Evolutionary conservation across 1,140 invertebrate genomes (phyloP).

Genomic region (Drosophila ambigua): DNA sequence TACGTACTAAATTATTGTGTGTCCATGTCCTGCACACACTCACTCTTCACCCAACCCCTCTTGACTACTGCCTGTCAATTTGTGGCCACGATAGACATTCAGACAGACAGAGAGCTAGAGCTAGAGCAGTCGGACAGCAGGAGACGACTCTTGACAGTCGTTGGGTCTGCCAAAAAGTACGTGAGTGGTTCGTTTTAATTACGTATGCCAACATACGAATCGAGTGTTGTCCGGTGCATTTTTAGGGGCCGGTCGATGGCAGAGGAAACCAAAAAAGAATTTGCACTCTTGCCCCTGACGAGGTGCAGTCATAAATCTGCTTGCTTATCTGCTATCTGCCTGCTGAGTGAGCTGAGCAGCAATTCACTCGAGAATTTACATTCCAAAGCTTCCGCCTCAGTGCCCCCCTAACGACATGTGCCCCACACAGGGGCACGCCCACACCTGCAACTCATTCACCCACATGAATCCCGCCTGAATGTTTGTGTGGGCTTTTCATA

Average conservation of each 20-base stretch:
- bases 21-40: conserved; percentile 46
- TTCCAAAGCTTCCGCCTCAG: conserved; percentile 60
- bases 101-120: not conserved
- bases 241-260: conserved; percentile 31
- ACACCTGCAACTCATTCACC: too few relatives aligned
- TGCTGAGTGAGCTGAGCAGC: conserved; percentile 41
- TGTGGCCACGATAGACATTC: conserved; percentile 44
- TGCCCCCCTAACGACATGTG: conserved; percentile 56
- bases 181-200: conserved; percentile 70
- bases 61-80: conserved; percentile 63
- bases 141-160: conserved; percentile 72
- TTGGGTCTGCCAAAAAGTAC: conserved; percentile 47
- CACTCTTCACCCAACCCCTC: conserved; percentile 3
- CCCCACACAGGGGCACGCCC: not conserved
- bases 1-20: conserved; percentile 78
- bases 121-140: conserved; percentile 16
- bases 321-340: conserved; percentile 58
- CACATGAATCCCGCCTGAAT: too few relatives aligned
- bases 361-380: conserved; percentile 52
- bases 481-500: not conserved
- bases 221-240: conserved; percentile 41
- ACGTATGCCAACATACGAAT: conserved; percentile 65
- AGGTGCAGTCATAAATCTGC: conserved; percentile 64
- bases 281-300: conserved; percentile 23
- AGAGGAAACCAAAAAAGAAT: conserved; percentile 4